These are phyloP conservation scores for Hipparchia sbordonii DNA, from an alignment of 2,888 invertebrate species.

Conservation along the genomic window DNA sequence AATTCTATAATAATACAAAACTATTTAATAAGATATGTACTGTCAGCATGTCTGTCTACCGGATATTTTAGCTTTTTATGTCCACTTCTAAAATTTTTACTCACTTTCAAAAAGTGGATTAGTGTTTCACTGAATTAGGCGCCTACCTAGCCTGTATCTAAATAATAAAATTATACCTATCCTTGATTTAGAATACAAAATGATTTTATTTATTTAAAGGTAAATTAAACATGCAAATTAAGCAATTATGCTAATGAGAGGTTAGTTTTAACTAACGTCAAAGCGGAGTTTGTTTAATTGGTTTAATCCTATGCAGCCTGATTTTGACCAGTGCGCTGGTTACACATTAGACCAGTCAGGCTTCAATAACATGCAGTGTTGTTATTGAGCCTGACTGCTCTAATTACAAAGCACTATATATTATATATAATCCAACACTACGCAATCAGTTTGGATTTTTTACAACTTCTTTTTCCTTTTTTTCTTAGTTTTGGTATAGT, in stretches of 20 bases:
- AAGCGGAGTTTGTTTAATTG: slow-evolving; percentile 63
- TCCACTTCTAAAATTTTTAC: too few species aligned
- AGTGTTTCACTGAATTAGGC: background rate
- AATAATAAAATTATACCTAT: background rate
- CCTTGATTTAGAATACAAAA: slow-evolving; percentile 5
- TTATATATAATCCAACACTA: background rate
- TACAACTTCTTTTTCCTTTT: too few species aligned
- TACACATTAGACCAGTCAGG: too few species aligned
- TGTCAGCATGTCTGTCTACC: too few species aligned
- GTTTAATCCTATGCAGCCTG: slow-evolving; percentile 8
- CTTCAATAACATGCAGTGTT: background rate
- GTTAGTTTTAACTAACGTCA: slow-evolving; percentile 75
- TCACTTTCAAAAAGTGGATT: too few species aligned
- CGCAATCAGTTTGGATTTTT: background rate
- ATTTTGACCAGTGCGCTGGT: slow-evolving; percentile 1
- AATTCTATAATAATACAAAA: too few species aligned
- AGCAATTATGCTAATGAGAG: slow-evolving; percentile 79
- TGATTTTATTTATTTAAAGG: slow-evolving; percentile 3
- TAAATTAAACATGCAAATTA: slow-evolving; percentile 68
- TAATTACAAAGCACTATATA: slow-evolving; percentile 4
- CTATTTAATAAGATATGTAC: too few species aligned
- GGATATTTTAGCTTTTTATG: too few species aligned
- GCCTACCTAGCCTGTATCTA: background rate
- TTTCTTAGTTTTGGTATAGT: too few species aligned
- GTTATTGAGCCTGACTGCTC: slow-evolving; percentile 7